These are phyloP conservation scores for Atlantisia rogersi DNA, from an alignment of 2,113 vertebrate species.

Conservation along the genomic window DNA sequence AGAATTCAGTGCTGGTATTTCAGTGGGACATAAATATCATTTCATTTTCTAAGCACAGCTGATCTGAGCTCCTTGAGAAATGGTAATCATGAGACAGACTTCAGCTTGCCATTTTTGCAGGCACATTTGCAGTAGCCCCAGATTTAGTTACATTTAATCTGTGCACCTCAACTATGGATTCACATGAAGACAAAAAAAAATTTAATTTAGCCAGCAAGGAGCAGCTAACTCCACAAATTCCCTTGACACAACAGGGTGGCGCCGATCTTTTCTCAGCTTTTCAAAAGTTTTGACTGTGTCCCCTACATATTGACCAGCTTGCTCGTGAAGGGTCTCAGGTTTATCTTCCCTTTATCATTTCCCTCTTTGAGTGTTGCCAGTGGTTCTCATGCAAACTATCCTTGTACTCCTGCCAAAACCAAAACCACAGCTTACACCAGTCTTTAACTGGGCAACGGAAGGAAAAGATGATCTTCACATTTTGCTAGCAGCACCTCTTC, in stretches of 20 bases:
- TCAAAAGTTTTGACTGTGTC: neutral
- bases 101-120: neutral
- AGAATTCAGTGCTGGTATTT: constrained; percentile 29
- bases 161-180: neutral
- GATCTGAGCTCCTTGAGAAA: neutral
- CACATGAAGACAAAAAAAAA: neutral
- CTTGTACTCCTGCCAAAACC: neutral
- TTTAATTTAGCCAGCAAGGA: neutral
- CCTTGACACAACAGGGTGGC: accelerated
- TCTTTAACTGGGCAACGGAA: neutral
- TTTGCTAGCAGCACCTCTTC: neutral
- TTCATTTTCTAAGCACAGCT: constrained; percentile 3
- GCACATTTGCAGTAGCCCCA: neutral
- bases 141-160: neutral
- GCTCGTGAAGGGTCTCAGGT: neutral
- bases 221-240: neutral
- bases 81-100: neutral
- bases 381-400: neutral
- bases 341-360: neutral
- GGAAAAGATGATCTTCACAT: neutral
- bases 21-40: neutral
- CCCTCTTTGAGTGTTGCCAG: neutral
- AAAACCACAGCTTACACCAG: neutral
- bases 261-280: neutral
- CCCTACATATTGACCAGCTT: neutral